These are phyloP conservation scores for Diaprepes abbreviatus DNA, from an alignment of 2,888 invertebrate genomes.

Conservation along the genomic window DNA sequence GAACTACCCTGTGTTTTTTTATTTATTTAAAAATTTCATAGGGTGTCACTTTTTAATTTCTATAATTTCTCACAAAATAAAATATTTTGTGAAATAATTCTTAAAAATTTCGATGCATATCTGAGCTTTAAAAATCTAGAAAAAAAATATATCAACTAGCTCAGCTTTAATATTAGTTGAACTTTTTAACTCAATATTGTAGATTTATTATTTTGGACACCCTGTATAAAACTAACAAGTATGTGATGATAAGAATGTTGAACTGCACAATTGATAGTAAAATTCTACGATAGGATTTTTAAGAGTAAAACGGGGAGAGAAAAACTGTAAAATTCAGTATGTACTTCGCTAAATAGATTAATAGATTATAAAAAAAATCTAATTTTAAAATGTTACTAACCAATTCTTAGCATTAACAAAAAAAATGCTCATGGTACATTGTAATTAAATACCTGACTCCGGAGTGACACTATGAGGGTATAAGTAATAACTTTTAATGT, in stretches of 20 bases:
- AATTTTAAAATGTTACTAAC: too few relatives aligned
- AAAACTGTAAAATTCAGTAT: not conserved
- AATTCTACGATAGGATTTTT: slow-evolving; percentile 16
- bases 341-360: too few relatives aligned
- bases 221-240: slow-evolving; percentile 28
- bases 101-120: slow-evolving; percentile 13
- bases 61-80: not conserved
- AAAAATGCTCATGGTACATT: too few relatives aligned
- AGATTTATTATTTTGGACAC: slow-evolving; percentile 27
- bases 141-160: not conserved
- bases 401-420: too few relatives aligned
- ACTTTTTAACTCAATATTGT: slow-evolving; percentile 17
- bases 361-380: too few relatives aligned
- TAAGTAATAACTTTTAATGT: too few relatives aligned
- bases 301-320: not conserved
- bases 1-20: not conserved
- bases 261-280: slow-evolving; percentile 41
- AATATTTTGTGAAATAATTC: slow-evolving; percentile 9
- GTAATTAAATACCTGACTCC: too few relatives aligned
- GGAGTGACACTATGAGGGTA: too few relatives aligned
- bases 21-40: not conserved
- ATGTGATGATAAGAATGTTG: slow-evolving; percentile 30
- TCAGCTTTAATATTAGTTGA: slow-evolving; percentile 13
- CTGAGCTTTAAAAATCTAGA: not conserved
- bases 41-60: slow-evolving; percentile 6